Evolutionary conservation across 2,797 vertebrate species (phyloP).

Genomic region (Coendou prehensilis): DNA sequence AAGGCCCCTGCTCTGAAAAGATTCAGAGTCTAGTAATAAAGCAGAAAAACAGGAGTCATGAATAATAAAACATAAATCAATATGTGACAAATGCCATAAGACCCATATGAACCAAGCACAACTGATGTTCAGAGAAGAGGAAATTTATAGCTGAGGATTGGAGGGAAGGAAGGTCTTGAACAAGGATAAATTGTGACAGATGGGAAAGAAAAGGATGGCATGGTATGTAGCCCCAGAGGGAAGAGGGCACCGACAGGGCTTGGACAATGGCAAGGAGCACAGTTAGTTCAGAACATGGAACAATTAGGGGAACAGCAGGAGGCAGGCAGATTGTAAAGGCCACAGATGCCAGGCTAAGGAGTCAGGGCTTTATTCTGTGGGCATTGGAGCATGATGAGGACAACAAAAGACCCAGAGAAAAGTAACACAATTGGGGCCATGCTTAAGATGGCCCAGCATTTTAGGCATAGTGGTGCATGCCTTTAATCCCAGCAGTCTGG

Average conservation of each 20-base stretch:
- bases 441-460: not conserved
- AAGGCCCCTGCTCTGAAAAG: not conserved
- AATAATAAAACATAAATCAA: conserved; percentile 65
- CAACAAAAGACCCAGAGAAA: not conserved
- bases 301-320: conserved; percentile 76
- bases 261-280: not conserved
- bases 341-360: conserved; percentile 57
- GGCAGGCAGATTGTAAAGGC: conserved; percentile 53
- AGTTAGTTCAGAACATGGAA: conserved; percentile 69
- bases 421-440: not conserved
- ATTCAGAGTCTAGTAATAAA: conserved; percentile 25
- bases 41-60: conserved; percentile 49
- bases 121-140: conserved; percentile 28
- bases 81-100: conserved; percentile 38
- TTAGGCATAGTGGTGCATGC: not conserved
- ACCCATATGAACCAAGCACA: not conserved
- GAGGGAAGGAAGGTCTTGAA: conserved; percentile 60
- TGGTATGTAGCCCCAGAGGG: conserved; percentile 53
- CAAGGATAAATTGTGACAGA: conserved; percentile 71
- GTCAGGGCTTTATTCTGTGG: not conserved
- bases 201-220: conserved; percentile 60
- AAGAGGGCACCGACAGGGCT: conserved; percentile 65
- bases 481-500: not conserved
- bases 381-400: not conserved
- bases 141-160: conserved; percentile 52